Evolutionary conservation across 2,888 invertebrate species (phyloP), one percentile per base, ranked within the genome.

Genomic region (Pandemis corylana): DNA sequence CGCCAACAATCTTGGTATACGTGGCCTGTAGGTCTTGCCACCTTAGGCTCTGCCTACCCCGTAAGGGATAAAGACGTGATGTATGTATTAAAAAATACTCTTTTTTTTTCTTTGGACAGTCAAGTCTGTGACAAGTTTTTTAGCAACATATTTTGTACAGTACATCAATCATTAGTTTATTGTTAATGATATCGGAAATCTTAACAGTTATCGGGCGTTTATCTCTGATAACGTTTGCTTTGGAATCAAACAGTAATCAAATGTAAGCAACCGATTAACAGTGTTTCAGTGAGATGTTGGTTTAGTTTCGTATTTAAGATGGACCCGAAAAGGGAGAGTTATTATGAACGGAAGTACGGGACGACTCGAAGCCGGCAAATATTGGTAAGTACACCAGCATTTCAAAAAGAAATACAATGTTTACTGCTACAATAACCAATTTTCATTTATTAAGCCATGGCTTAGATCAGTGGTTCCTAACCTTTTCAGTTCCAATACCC

Each of bases 301-400:
- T 63, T 72, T 10, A 56, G 65, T 44, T 49, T 20, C 9, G 13
- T 65, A 15, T n/a, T 53, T 20, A 56, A 49, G 51, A 80, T 79
- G 80, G 78, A 76, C 7, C 67, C 75, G 10, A 68, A n/a, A 13
- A 78, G 75, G 53, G 51, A 53, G 61, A 81, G 80, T 74, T 81
- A 80, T 69, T 81, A 77, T 46, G 79, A 83, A 46, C 75, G 72
- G 42, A 80, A 79, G 63, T 81, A 78, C 41, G 80, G 78, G 7
- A 77, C 78, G 0, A 70, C 71, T 6, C 78, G 77, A 64, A 81
- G 77, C 66, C 76, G 74, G n/a, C 67, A 66, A 61, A 73, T 79
- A 1, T 71, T 78, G 77, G 84, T 84, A 76, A 81, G 81, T 79
- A 66, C 56, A 15, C 15, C 2, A 56, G 6, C 20, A 56, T 20